Percentiles rank a stretch among this genome's conserved stretches.
Conservation (phyloP, 30 jellyfish, hydroid and myxozoan species). For the Aurelia sp. region DNA sequence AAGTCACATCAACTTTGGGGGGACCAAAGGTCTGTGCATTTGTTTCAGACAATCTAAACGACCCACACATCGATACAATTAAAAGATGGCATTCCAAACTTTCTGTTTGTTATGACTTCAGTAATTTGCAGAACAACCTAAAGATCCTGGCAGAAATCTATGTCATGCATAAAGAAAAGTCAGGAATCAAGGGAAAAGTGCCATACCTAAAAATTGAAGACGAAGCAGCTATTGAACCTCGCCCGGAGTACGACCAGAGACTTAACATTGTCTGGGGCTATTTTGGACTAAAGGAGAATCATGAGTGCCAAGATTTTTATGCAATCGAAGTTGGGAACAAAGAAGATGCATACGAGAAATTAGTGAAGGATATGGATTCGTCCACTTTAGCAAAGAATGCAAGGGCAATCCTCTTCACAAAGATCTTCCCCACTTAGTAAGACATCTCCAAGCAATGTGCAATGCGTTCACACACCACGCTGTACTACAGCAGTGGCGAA, state of each 20-base stretch:
- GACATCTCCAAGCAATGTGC: conserved; percentile 63
- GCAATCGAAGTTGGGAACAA: conserved; percentile 37
- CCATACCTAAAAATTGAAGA: conserved; percentile 45
- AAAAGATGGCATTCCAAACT: conserved; percentile 49
- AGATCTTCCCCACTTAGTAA: conserved; percentile 14
- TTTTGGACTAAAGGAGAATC: conserved; percentile 48
- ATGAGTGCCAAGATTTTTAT: conserved; percentile 32
- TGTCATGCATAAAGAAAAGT: conserved; percentile 19
- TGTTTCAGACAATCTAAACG: conserved; percentile 50
- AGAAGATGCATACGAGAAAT: conserved; percentile 43
- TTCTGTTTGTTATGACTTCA: conserved; percentile 29
- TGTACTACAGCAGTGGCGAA: conserved; percentile 46
- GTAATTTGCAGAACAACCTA: background rate
- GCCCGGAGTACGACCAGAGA: conserved; percentile 54
- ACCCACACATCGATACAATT: conserved; percentile 49
- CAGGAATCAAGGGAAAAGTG: conserved; percentile 3
- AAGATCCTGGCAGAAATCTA: conserved; percentile 30
- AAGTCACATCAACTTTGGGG: conserved; percentile 26
- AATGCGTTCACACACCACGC: conserved; percentile 21
- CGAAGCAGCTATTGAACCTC: conserved; percentile 58
- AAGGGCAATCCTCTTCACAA: conserved; percentile 43
- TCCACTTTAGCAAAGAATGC: conserved; percentile 51
- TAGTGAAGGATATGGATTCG: conserved; percentile 26
- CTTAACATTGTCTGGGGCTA: conserved; percentile 48
- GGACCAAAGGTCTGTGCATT: conserved; percentile 48